Evolutionary conservation across 23 tunicate genomes (phyloP), one percentile per base, ranked within the genome.

Genomic region (Oikopleura albicans): DNA sequence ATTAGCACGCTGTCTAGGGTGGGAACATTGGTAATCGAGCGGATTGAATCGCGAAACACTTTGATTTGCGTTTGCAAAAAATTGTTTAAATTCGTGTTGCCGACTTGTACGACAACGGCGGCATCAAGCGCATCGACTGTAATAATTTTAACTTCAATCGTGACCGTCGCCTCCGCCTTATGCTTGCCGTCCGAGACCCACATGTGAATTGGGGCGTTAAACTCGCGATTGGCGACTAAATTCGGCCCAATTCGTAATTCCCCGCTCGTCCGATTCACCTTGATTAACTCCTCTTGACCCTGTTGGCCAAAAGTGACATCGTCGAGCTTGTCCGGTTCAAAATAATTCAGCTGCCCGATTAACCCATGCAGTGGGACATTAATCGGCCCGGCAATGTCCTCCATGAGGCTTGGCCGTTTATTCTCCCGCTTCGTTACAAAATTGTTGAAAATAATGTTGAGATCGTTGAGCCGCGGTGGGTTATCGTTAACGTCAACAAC

Each of bases 401-500:
- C 79, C 79, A 71, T 71, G 4, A 71, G 37, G 37, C 34, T 12
- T 12, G 79, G 79, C 79, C 33, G 33, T 16, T 29, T 71, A 71
- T 29, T 71, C 31, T 16, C 35, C 28, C 37, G 4, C 31, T 71
- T 71, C 37, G 27, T 16, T 34, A 71, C 79, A 31, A 71, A 95
- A 66, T 95, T 95, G 90, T 95, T 95, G 89, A 95, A 95, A 1
- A 87, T 41, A 31, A 95, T 88, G 83, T 95, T 85, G 38, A 95
- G 88, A 84, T 91, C 75, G 40, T 85, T 57, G 57, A 95, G 40
- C 16, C 85, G 88, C 0, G 99, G 99, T 12, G 76, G 39, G 66
- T 95, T 95, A 87, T 95, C 99, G 84, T 95, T 95, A 76, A 90
- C 85, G 84, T 95, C 99, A 38, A 88, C 85, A 33, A 95, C 91